Conservation (phyloP, 2,113 vertebrate genomes). For the Stigmatopora argus region DNA sequence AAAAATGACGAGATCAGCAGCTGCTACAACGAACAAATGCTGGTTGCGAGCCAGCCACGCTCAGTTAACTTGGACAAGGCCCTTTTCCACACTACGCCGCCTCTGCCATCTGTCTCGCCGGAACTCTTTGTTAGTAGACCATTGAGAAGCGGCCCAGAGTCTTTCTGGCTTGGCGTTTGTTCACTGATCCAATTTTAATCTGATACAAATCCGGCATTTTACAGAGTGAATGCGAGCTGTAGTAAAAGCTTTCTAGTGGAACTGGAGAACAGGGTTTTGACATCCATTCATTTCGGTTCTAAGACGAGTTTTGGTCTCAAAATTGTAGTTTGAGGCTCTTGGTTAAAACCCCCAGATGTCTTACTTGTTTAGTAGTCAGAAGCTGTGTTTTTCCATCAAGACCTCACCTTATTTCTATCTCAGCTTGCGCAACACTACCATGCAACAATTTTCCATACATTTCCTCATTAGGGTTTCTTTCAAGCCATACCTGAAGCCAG, state of each 20-base stretch:
- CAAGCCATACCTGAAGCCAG: slow-evolving; percentile 77
- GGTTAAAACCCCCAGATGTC: no score
- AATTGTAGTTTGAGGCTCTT: no score
- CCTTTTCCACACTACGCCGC: slow-evolving; percentile 32
- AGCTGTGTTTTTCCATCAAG: no score
- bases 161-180: slow-evolving; percentile 7
- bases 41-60: slow-evolving; percentile 30
- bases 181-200: slow-evolving; percentile 20
- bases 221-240: neutral
- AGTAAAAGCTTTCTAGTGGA: neutral
- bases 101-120: slow-evolving; percentile 42
- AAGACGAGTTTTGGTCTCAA: no score
- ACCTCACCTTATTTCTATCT: no score
- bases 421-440: no score
- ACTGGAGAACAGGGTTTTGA: neutral
- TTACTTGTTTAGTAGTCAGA: no score
- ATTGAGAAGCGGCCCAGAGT: slow-evolving; percentile 32
- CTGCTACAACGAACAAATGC: slow-evolving; percentile 17
- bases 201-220: slow-evolving; percentile 1
- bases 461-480: neutral
- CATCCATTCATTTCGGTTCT: neutral
- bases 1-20: slow-evolving; percentile 19
- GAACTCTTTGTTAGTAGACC: slow-evolving; percentile 45
- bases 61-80: slow-evolving; percentile 27
- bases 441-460: no score